Percentiles rank a stretch among this genome's conserved stretches.
These are phyloP conservation scores for Tetramorium parvispinum DNA, from an alignment of 1,140 invertebrate species.

Conservation along the genomic window DNA sequence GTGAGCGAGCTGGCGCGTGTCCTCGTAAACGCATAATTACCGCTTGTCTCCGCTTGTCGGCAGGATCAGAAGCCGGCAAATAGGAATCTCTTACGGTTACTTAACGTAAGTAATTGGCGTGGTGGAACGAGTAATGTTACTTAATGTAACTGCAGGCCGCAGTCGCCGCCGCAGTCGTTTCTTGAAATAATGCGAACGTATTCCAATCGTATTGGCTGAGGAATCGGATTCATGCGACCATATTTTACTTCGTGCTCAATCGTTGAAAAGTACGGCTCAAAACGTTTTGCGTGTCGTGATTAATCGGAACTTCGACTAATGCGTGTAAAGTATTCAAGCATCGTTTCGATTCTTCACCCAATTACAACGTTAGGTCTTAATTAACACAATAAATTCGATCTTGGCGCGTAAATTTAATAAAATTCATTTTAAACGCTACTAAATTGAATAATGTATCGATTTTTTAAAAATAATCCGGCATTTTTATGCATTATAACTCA, in stretches of 20 bases:
- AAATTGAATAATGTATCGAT: neutral
- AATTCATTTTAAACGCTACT: too few species aligned
- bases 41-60: constrained; percentile 71
- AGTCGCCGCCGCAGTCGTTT: neutral
- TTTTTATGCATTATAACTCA: neutral
- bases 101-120: constrained; percentile 73
- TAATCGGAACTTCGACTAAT: neutral
- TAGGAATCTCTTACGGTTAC: constrained; percentile 73
- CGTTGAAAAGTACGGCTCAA: constrained; percentile 11
- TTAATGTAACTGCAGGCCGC: constrained; percentile 62
- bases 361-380: neutral
- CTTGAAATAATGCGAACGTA: constrained; percentile 20
- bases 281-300: neutral
- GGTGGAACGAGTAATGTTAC: constrained; percentile 69
- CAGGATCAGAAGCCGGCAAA: constrained; percentile 70
- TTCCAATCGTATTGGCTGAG: neutral
- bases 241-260: constrained; percentile 9
- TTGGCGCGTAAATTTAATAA: neutral
- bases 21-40: constrained; percentile 75
- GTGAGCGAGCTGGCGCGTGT: constrained; percentile 55
- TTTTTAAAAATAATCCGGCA: neutral
- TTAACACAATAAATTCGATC: neutral
- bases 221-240: constrained; percentile 22
- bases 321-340: neutral
- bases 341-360: neutral